Base-by-base conservation (phyloP, 2,797 vertebrate genomes). In the Gallirallus australis region DNA sequence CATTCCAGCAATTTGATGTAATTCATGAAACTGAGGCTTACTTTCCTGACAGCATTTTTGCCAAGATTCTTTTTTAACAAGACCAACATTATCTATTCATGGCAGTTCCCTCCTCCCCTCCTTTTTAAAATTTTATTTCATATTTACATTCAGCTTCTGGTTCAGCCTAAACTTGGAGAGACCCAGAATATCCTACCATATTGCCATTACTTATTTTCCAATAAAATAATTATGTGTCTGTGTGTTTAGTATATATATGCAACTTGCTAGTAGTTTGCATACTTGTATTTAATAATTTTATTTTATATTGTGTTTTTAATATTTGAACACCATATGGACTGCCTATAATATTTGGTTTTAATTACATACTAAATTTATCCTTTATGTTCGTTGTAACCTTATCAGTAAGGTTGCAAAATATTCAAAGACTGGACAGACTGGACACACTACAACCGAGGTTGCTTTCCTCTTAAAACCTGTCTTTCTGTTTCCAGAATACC, bases 241-340 rank as follows among this genome's bases (percentile, higher is more conserved):
- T 48, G 11, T 48, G 42, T 45, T 45, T 45, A 48, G 27, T 42
- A 48, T 10, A 64, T 20, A 33, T 1, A 37, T 30, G 37, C 33
- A 79, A 53, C 47, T 33, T 48, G 6, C 19, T 82, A 71, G 3
- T 27, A 52, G 5, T 47, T 76, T 54, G 60, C 21, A 30, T 42
- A 69, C 9, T 61, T 59, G 7, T 30, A 61, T 54, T 64, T 64
- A 2, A 30, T 48, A 31, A 35, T 73, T 82, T 72, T 27, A 15
- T 45, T 73, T 94, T 88, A 81, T 19, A 17, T 5, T 61, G n/a
- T 50, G 60, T 73, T 96, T 97, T 88, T 35, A 86, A 63, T 68
- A 82, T 61, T 33, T 91, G 80, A 97, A 85, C 70, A 96, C 76
- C 47, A 59, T 88, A 56, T 65, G 82, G 86, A 72, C n/a, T 89